Percentiles rank a stretch among this genome's conserved stretches.
Conservation (phyloP, 2,888 invertebrate genomes). For the Patella depressa region DNA sequence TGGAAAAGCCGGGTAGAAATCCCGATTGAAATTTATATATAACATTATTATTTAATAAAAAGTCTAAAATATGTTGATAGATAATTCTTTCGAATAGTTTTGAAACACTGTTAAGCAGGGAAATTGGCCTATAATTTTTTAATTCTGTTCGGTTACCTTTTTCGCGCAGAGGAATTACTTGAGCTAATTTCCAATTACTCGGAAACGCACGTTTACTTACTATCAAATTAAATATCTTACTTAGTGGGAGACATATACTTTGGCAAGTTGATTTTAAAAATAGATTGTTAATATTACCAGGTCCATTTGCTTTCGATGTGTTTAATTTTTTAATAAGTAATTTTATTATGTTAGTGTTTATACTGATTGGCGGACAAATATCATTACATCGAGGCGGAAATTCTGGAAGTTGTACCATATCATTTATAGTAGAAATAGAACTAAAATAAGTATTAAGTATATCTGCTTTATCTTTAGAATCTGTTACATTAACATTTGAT, state of each 20-base stretch:
- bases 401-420: background rate
- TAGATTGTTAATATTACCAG: background rate
- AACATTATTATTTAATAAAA: constrained; percentile 31
- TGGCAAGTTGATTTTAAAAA: background rate
- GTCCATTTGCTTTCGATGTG: constrained; percentile 11
- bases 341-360: too few species aligned
- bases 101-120: constrained; percentile 30
- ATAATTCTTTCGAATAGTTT: constrained; percentile 42
- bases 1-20: constrained; percentile 37
- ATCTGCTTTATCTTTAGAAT: background rate
- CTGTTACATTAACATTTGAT: background rate
- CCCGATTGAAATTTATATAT: constrained; percentile 38
- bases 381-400: background rate
- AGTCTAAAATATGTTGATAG: constrained; percentile 32
- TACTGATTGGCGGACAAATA: too few species aligned
- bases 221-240: too few species aligned
- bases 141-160: constrained; percentile 33
- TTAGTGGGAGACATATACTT: too few species aligned
- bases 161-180: constrained; percentile 38
- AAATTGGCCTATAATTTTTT: constrained; percentile 42
- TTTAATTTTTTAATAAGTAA: background rate
- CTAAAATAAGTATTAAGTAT: constrained; percentile 1
- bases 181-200: constrained; percentile 36
- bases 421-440: constrained; percentile 10
- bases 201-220: constrained; percentile 24